Evolutionary conservation across 2,797 vertebrate genomes (phyloP), one percentile per base, ranked within the genome.

Genomic region (Onychomys leucogaster): DNA sequence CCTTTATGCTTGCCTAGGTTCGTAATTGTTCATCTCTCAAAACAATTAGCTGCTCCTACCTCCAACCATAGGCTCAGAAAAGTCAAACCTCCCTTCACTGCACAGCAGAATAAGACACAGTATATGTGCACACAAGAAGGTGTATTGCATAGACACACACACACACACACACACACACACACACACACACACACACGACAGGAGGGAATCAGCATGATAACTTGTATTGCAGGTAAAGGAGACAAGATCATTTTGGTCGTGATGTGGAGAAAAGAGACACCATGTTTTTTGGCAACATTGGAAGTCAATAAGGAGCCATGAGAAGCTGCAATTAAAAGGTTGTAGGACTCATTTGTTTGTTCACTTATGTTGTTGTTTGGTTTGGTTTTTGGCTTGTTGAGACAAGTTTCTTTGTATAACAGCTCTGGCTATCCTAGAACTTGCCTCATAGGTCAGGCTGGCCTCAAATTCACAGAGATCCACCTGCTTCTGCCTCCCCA

Each of bases 1-100:
- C 90, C 92, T 96, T 97, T 95, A 89, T 92, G 23, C 55, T 84
- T 2, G 2, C 65, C 59, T 95, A 71, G 0, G 0, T 86, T 46
- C 73, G 73, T n/a, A 55, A 95, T 95, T 96, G 88, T 89, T 91
- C 82, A 75, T 1, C 0, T 86, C 2, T n/a, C 65, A 49, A 65
- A 92, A 97, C 82, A 97, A 94, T n/a, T 75, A 94, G 85, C 92
- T 9, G 0, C 61, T 94, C 52, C 90, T 81, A 94, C 57, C 27
- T 90, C 89, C 75, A 81, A 71, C 21, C 73, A 59, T 55, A 96
- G 91, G 91, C 21, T 93, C 61, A 1, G 0, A 34, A 63, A 96
- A 96, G 78, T n/a, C 89, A 95, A 73, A 91, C 46, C 57, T 86
- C n/a, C 25, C 91, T 96, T 96, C 78, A 61, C 29, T 88, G 88